Percentiles rank a stretch among this genome's conserved stretches.
phyloP scores from a whole-genome alignment of 1,140 invertebrate species.

The Calosoma granatense region DNA sequence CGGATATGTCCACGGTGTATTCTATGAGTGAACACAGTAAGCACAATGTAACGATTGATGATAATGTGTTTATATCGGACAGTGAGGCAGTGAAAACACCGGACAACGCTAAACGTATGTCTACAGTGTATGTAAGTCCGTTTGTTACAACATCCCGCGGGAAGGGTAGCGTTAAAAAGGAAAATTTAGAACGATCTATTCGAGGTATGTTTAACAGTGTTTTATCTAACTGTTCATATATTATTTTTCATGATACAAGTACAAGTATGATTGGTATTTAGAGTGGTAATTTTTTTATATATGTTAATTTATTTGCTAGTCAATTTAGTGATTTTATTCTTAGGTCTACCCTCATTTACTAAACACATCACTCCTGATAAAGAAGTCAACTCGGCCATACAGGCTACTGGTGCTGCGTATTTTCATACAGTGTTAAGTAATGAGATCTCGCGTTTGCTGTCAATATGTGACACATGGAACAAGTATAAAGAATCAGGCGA shows the following conservation, averaged over 20 bases:
- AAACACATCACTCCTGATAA: background rate
- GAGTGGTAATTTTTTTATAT: background rate
- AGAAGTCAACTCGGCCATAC: constrained; percentile 13
- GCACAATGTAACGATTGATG: background rate
- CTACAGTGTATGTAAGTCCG: constrained; percentile 26
- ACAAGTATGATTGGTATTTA: background rate
- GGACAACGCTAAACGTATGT: background rate
- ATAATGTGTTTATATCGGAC: background rate
- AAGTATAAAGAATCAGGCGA: constrained; percentile 25
- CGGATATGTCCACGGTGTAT: background rate
- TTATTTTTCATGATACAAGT: background rate
- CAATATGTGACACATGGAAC: constrained; percentile 38
- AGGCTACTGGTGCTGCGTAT: constrained; percentile 30
- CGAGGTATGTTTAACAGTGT: background rate
- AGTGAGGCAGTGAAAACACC: constrained; percentile 7
- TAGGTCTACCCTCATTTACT: background rate
- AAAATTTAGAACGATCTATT: constrained; percentile 15
- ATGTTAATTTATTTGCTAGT: background rate
- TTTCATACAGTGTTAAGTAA: constrained; percentile 40
- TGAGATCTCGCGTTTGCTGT: constrained; percentile 38
- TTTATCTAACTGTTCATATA: background rate
- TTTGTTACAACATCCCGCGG: constrained; percentile 30
- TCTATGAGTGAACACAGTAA: background rate
- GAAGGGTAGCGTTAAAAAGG: constrained; percentile 23
- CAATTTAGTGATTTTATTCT: constrained; percentile 6